Evolutionary conservation across 2,888 invertebrate species (phyloP).

Genomic region (Muschampia plurimacula): DNA sequence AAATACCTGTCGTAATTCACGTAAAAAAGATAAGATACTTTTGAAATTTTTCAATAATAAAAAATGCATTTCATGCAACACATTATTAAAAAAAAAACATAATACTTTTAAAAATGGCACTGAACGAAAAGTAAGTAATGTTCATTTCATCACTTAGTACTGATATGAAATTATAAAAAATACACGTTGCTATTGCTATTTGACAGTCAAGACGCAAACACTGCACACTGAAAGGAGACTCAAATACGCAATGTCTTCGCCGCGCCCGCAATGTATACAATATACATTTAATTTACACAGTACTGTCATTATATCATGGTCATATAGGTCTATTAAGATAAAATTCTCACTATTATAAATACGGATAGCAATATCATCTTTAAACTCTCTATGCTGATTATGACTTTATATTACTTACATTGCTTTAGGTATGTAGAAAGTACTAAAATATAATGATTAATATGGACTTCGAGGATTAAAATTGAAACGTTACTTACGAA

Average conservation of each 20-base stretch:
- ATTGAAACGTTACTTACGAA: constrained; percentile 30
- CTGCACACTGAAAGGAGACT: constrained; percentile 55
- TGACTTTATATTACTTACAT: constrained; percentile 22
- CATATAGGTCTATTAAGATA: constrained; percentile 17
- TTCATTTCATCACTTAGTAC: constrained; percentile 62
- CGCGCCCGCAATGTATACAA: constrained; percentile 28
- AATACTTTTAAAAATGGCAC: constrained; percentile 81
- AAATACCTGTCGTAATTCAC: constrained; percentile 58
- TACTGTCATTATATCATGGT: background rate
- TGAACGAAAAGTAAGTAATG: constrained; percentile 70
- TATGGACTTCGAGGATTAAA: constrained; percentile 30
- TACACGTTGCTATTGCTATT: constrained; percentile 52
- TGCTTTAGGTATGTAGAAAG: constrained; percentile 24
- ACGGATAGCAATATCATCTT: constrained; percentile 27
- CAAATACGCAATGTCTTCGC: constrained; percentile 45
- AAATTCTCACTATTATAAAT: constrained; percentile 32
- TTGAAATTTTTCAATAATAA: constrained; percentile 54
- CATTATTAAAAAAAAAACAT: constrained; percentile 77
- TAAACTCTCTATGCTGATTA: constrained; percentile 32
- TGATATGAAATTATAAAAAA: constrained; percentile 58
- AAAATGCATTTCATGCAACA: constrained; percentile 83
- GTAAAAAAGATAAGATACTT: constrained; percentile 54
- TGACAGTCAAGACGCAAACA: constrained; percentile 70
- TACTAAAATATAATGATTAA: constrained; percentile 38
- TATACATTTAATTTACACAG: background rate